Base-by-base conservation (phyloP, 2,888 invertebrate genomes). In the Notodromas monacha region DNA sequence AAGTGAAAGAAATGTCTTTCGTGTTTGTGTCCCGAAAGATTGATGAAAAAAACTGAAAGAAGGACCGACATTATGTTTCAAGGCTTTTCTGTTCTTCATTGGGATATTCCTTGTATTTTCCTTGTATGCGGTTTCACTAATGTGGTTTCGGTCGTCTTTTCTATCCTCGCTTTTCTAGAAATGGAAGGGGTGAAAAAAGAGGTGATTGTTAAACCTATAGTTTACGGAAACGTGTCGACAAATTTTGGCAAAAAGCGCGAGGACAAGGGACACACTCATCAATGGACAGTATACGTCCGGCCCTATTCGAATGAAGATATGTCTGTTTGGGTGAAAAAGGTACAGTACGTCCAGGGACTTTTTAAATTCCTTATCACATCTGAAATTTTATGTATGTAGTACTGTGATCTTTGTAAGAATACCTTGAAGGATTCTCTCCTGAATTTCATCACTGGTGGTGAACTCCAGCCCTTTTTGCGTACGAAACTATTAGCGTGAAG, bases 191-290 rank as follows among this genome's bases (percentile, higher is more conserved):
- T n/a, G 21, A 8, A 21, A n/a, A 21, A 6, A 21, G n/a, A 21
- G 12, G 67, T 68, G 6, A 67, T 89, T 38, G 65, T 86, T 0
- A 92, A 92, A 48, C 79, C 86, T 2, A 69, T 96, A 40, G 68
- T 96, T 2, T 89, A 84, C 47, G 96, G 96, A 2, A 96, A 92
- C 46, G 61, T 79, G 33, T 84, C 96, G 0, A 60, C 77, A 34
- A 81, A 79, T 44, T 86, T 92, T 52, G 86, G 86, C 0, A 77
- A 81, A 45, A 89, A 86, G 47, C 60, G 86, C 2, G 84, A 86
- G 45, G 81, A 84, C 45, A 86, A 92, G 51, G 86, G 86, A 0
- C 92, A 96, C 45, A 96, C 96, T 1, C 96, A 96, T 56, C 73
- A 81, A 41, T 96, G 96, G 96, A 89, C 79, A 2, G 79, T 89